Base-by-base conservation (phyloP, 2,888 invertebrate species). In the Cylloceria caligata region DNA sequence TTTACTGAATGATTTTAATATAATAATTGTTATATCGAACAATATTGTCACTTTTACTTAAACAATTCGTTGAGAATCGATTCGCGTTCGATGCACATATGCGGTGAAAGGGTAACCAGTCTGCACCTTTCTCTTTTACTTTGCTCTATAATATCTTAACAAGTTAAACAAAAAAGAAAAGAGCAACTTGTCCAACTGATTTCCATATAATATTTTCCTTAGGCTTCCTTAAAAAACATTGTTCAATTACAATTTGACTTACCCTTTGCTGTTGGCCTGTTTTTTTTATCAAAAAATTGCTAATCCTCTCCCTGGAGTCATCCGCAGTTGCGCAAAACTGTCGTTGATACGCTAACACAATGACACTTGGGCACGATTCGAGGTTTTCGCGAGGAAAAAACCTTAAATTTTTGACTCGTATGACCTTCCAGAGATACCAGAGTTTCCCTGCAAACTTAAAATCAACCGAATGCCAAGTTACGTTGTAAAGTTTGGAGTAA, bases 81-180 rank as follows among this genome's bases (percentile, higher is more conserved):
- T 3, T 2, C n/a, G 2, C 19, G 34, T 7, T 11, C 21, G 36
- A 57, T 34, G 62, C 30, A 74, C 64, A 49, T 3, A 7, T 9
- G 30, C 60, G 27, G 68, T 30, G 57, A 57, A 34, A 16, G 57
- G 24, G 24, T 39, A 74, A 73, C 67, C 67, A 67, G 73, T 42
- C 62, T 64, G 68, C 47, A 64, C 65, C 75, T 75, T 68, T 76
- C 67, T 75, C 71, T 79, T 79, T 45, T 34, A 30, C 64, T 16
- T 9, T 3, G 6, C 30, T 13, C 16, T 27, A 24, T 30, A 27
- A 57, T 19, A 21, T 2, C 34, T 19, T 13, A 39, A 42, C 19
- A 7, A 39, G 11, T 6, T 60, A 9, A 30, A 55, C 30, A 27
- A 30, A 16, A 30, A 6, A 49, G 7, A 49, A 42, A 42, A 42